phyloP scores from a whole-genome alignment of 64 coral and sea anemone genomes.

The Porites lutea region DNA sequence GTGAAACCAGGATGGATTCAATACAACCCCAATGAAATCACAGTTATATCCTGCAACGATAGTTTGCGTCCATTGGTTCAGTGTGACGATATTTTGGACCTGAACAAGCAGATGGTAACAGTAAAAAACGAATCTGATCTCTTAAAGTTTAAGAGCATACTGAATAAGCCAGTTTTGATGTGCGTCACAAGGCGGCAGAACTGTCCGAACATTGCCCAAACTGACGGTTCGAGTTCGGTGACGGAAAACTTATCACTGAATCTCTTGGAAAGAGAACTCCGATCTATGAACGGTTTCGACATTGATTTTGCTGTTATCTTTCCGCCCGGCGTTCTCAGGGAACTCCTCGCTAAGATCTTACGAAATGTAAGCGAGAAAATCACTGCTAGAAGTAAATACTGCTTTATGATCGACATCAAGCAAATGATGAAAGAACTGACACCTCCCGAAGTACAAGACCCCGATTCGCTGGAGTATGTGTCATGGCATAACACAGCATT shows the following conservation, averaged over 20 bases:
- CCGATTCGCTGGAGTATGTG: slow-evolving; percentile 34
- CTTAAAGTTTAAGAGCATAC: not conserved
- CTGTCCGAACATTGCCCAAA: not conserved
- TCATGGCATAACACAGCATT: slow-evolving; percentile 64
- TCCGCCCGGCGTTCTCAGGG: not conserved
- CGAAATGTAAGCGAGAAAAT: not conserved
- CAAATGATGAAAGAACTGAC: slow-evolving; percentile 1
- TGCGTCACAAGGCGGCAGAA: slow-evolving; percentile 54
- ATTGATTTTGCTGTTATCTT: slow-evolving; percentile 55
- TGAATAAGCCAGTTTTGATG: slow-evolving; percentile 48
- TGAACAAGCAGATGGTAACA: slow-evolving; percentile 35
- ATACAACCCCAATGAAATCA: slow-evolving; percentile 41
- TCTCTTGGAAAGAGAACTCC: slow-evolving; percentile 10
- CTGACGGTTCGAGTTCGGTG: not conserved
- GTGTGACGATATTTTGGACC: not conserved
- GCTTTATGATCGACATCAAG: slow-evolving; percentile 37
- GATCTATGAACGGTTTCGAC: slow-evolving; percentile 23
- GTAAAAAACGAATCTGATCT: slow-evolving; percentile 22
- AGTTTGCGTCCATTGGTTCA: slow-evolving; percentile 9
- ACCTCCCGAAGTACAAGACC: not conserved
- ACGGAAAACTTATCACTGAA: not conserved
- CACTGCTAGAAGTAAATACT: not conserved
- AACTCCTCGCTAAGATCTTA: not conserved
- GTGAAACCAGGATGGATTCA: slow-evolving; percentile 39
- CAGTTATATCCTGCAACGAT: slow-evolving; percentile 48